phyloP scores from a whole-genome alignment of 2,797 vertebrate genomes.

The Eulemur albifrons region DNA sequence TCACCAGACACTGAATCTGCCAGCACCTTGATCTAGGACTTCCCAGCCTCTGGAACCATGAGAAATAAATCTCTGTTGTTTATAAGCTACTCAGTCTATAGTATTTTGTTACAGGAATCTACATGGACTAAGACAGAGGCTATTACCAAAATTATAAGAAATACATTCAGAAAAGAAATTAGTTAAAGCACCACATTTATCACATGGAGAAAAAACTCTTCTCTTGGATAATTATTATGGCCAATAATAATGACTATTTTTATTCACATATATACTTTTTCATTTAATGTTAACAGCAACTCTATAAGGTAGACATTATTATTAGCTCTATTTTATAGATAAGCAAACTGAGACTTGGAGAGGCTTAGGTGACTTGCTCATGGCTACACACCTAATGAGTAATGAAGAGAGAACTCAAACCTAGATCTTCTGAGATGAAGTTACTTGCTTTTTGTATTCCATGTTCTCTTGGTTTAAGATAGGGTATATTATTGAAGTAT shows the following conservation, averaged over 20 bases:
- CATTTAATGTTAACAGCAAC: not conserved
- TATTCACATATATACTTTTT: not conserved
- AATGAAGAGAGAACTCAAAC: not conserved
- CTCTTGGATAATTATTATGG: not conserved
- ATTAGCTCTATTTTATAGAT: not conserved
- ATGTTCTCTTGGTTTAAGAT: not conserved
- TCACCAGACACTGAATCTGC: not conserved
- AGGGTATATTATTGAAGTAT: not conserved
- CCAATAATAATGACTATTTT: not conserved
- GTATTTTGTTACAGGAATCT: not conserved
- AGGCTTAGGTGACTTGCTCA: not conserved
- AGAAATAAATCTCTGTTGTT: not conserved
- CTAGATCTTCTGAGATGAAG: not conserved
- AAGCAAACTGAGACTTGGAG: not conserved
- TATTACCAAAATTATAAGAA: not conserved
- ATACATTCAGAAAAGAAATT: not conserved
- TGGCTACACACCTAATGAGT: not conserved
- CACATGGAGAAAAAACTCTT: not conserved
- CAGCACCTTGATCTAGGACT: not conserved
- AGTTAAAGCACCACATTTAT: constrained; percentile 1
- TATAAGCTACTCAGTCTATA: not conserved
- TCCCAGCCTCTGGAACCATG: not conserved
- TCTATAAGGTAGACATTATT: not conserved
- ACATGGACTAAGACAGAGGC: not conserved
- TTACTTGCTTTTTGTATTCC: not conserved